Percentiles rank a stretch among this genome's conserved stretches.
phyloP scores from a whole-genome alignment of 2,797 vertebrate species.

The Phoebastria nigripes region DNA sequence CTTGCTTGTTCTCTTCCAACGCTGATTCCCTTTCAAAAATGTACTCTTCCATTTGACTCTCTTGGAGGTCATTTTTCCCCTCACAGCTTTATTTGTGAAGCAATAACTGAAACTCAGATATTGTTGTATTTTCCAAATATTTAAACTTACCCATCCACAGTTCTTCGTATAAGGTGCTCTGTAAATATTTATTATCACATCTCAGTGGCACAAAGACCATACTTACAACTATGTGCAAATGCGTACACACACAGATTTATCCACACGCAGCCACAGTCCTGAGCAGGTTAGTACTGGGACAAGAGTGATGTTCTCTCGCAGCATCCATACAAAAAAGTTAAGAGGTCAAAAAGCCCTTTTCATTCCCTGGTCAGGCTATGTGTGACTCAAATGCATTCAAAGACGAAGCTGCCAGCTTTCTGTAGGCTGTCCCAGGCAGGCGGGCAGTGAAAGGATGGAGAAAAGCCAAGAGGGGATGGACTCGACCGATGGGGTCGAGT shows the following conservation, averaged over 20 bases:
- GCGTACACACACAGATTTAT: background rate
- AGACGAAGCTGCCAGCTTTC: background rate
- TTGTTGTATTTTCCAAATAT: background rate
- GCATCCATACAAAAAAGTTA: background rate
- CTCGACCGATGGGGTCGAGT: rapidly evolving
- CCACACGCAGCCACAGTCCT: background rate
- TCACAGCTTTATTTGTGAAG: background rate
- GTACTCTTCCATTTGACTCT: background rate
- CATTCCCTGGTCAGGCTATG: background rate
- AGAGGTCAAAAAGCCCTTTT: background rate
- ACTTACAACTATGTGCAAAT: background rate
- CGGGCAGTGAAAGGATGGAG: background rate
- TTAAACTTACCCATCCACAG: background rate
- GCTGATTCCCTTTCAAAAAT: background rate
- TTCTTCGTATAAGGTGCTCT: background rate
- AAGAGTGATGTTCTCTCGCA: background rate
- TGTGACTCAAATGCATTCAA: background rate
- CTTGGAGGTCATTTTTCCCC: background rate
- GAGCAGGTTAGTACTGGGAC: background rate
- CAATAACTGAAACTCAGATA: background rate
- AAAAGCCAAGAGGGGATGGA: background rate
- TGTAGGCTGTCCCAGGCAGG: background rate
- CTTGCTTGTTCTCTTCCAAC: background rate
- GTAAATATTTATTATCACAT: background rate
- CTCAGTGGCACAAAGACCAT: background rate